phyloP scores from a whole-genome alignment of 1,140 invertebrate genomes.

The Radopholus similis region DNA sequence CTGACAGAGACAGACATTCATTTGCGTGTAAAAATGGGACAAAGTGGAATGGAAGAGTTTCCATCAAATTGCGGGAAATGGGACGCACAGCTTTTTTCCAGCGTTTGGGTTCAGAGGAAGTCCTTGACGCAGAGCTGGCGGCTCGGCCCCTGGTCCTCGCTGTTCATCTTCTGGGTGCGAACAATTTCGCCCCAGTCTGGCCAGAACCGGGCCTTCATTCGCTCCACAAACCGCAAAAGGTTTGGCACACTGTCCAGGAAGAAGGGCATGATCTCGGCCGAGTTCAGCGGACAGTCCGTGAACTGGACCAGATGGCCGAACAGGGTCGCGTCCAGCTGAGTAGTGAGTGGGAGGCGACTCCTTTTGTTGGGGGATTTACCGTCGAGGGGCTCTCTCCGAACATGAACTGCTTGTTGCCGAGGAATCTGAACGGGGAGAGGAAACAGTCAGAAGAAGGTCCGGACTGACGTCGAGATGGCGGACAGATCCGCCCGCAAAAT shows the following conservation, averaged over 20 bases:
- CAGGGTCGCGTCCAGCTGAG: slow-evolving; percentile 36
- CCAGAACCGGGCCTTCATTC: slow-evolving; percentile 47
- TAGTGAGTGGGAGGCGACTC: neutral
- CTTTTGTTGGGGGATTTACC: slow-evolving; percentile 61
- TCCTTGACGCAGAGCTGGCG: too few species aligned
- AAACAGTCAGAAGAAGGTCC: neutral
- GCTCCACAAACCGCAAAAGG: slow-evolving; percentile 35
- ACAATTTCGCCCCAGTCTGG: slow-evolving; percentile 49
- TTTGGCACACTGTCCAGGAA: slow-evolving; percentile 40
- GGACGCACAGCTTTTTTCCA: too few species aligned
- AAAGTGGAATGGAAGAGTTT: too few species aligned
- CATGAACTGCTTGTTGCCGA: slow-evolving; percentile 86
- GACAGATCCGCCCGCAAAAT: slow-evolving; percentile 84
- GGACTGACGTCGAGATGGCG: slow-evolving; percentile 72
- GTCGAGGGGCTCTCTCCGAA: slow-evolving; percentile 83
- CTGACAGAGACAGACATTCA: too few species aligned
- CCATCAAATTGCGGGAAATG: too few species aligned
- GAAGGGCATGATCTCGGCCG: slow-evolving; percentile 32
- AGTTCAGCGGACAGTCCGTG: slow-evolving; percentile 35
- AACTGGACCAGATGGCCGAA: slow-evolving; percentile 44
- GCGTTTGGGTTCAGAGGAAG: too few species aligned
- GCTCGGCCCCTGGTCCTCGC: too few species aligned
- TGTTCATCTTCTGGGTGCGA: too few species aligned
- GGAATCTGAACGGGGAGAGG: slow-evolving; percentile 59
- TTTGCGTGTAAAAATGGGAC: too few species aligned